Evolutionary conservation across 2,797 vertebrate species (phyloP).

Genomic region (Lithobates pipiens): DNA sequence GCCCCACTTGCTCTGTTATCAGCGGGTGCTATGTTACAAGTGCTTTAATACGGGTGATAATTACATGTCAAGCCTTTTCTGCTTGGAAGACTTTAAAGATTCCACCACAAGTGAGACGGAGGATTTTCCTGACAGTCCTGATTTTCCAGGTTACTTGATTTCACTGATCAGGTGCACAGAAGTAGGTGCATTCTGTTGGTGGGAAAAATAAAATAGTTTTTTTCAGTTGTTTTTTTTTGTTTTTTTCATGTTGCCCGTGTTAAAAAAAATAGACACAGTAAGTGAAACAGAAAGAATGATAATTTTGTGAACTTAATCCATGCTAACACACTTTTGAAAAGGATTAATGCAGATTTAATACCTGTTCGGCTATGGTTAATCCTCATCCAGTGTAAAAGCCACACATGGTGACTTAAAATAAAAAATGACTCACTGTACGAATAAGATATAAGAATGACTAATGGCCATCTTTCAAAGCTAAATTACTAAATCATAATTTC

Average conservation of each 20-base stretch:
- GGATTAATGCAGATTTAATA: slow-evolving; percentile 4
- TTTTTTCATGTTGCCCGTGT: background rate
- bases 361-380: background rate
- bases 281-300: background rate
- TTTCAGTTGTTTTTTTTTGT: background rate
- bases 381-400: background rate
- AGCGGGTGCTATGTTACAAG: slow-evolving; percentile 58
- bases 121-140: slow-evolving; percentile 50
- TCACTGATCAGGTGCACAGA: slow-evolving; percentile 24
- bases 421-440: background rate
- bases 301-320: background rate
- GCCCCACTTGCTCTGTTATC: slow-evolving; percentile 39
- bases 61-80: slow-evolving; percentile 54
- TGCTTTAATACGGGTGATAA: slow-evolving; percentile 50
- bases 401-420: background rate
- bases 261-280: slow-evolving; percentile 7
- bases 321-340: slow-evolving; percentile 12
- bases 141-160: slow-evolving; percentile 56
- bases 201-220: background rate
- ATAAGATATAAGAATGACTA: background rate
- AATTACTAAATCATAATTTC: background rate
- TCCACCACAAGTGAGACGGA: slow-evolving; percentile 25
- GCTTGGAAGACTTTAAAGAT: slow-evolving; percentile 46
- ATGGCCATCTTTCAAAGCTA: background rate
- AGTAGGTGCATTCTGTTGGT: background rate